Conservation (phyloP, 2,888 invertebrate genomes). For the Lasioglossum villosulum region DNA sequence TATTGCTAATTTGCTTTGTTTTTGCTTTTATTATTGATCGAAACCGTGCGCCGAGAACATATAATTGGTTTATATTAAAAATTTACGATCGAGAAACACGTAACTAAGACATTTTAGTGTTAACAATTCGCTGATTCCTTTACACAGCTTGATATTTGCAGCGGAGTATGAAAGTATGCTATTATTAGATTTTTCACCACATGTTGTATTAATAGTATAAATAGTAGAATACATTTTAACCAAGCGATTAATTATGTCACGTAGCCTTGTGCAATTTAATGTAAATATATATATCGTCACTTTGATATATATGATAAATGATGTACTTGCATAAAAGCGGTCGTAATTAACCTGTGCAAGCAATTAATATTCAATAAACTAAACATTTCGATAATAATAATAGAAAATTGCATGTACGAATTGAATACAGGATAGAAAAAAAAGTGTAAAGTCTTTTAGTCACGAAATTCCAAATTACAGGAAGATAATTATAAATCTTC, state of each 20-base stretch:
- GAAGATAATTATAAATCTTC: neutral
- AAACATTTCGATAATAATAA: neutral
- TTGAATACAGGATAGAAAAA: neutral
- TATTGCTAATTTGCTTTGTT: too few relatives aligned
- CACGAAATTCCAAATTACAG: neutral
- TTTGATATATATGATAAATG: neutral
- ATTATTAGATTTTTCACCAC: neutral
- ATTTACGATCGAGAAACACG: too few relatives aligned
- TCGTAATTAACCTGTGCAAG: neutral
- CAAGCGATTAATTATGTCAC: neutral
- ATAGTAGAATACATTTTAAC: constrained; percentile 2
- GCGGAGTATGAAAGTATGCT: neutral
- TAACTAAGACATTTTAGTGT: neutral
- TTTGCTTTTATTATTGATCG: too few relatives aligned
- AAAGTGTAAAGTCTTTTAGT: neutral
- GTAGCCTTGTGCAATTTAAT: neutral
- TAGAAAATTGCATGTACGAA: neutral
- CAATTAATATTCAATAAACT: neutral
- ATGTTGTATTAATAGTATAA: neutral
- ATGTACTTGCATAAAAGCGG: neutral
- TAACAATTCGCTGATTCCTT: neutral
- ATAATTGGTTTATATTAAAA: too few relatives aligned
- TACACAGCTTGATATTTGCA: neutral
- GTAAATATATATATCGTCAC: neutral
- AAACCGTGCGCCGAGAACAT: too few relatives aligned